Evolutionary conservation across 2,797 vertebrate genomes (phyloP), one percentile per base, ranked within the genome.

Genomic region (Falco rusticolus): DNA sequence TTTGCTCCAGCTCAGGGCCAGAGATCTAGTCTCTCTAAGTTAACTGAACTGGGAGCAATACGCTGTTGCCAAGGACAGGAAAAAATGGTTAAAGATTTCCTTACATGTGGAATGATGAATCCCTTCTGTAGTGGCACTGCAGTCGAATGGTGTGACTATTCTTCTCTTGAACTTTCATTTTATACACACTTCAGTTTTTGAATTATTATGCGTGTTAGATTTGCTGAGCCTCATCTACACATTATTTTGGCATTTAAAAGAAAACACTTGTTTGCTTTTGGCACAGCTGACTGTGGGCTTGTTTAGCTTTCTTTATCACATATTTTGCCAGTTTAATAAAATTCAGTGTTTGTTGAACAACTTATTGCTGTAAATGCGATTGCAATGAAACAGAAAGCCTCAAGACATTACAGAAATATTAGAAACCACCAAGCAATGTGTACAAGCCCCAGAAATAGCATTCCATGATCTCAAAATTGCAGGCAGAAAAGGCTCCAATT

Each of bases 311-410:
- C 87, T 92, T 91, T 94, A 91, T 95, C 87, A 81, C 65, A 48
- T 95, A 91, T 94, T 94, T 96, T 91, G 45, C 91, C 87, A 94
- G 89, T 95, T 97, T 96, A 96, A 96, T 96, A 95, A 96, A 93
- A 91, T 82, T 93, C 84, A 71, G 79, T 91, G 57, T 94, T 96
- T 96, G 84, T 89, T 93, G 89, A 92, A 92, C 72, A 77, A 81
- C 91, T 96, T 96, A 96, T 94, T 91, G 89, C 82, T 92, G 65
- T 75, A 93, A 95, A 94, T 81, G 87, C 91, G 91, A 93, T 85
- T 93, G 75, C 93, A 89, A 78, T 86, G 89, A 91, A 95, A 94
- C 50, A 78, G 92, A 97, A 95, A 93, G 87, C 87, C 93, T 96
- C 78, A 77, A 92, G 96, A 95, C 84, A 83, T 89, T 92, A 71